Evolutionary conservation across 2,888 invertebrate genomes (phyloP).

Genomic region (Epicampocera succincta): DNA sequence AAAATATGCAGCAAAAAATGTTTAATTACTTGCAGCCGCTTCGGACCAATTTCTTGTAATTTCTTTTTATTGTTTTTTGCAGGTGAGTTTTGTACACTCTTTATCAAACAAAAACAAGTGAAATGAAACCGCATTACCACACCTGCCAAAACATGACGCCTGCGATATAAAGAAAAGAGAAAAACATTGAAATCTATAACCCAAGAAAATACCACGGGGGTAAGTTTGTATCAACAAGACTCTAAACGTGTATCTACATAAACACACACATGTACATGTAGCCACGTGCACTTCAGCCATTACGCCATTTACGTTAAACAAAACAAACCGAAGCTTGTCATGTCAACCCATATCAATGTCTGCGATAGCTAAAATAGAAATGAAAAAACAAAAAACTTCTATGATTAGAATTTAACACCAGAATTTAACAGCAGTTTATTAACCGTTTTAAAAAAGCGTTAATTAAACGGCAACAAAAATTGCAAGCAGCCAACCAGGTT

Average conservation of each 20-base stretch:
- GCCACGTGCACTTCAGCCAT: no score
- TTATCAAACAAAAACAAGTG: no score
- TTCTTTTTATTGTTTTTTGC: conserved; percentile 1
- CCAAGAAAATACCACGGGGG: background rate
- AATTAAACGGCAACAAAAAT: conserved; percentile 48
- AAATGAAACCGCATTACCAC: background rate
- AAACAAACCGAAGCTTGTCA: background rate
- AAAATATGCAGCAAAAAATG: no score
- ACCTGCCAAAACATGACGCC: background rate
- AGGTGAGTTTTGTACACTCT: conserved; percentile 15
- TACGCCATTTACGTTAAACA: background rate
- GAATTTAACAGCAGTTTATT: conserved; percentile 35
- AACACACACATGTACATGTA: no score
- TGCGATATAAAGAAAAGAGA: background rate
- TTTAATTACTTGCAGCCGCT: no score
- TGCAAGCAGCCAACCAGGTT: background rate
- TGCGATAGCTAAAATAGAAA: background rate
- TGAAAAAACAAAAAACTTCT: conserved; percentile 1
- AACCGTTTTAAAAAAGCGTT: conserved; percentile 53
- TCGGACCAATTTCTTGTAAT: background rate
- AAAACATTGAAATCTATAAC: background rate
- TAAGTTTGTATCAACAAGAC: background rate
- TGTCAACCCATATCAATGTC: conserved; percentile 62
- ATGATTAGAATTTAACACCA: conserved; percentile 15
- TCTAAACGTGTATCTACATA: no score